These are phyloP conservation scores for Alauda arvensis DNA, from an alignment of 2,797 vertebrate species.

Conservation along the genomic window DNA sequence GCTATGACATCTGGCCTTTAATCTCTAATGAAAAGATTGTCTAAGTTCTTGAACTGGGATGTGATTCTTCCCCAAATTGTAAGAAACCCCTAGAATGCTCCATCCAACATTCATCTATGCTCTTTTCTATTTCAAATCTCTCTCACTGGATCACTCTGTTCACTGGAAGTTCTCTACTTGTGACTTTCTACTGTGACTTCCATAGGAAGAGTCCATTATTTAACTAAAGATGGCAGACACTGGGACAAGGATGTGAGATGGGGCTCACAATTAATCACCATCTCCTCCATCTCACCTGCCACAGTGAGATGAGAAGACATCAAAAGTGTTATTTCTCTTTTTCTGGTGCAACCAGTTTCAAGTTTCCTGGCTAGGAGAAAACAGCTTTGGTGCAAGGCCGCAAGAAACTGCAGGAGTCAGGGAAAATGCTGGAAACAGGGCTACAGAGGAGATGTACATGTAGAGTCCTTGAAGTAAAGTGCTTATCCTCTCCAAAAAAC, in stretches of 20 bases:
- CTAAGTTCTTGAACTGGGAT: not conserved
- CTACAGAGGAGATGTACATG: not conserved
- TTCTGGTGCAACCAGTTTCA: not conserved
- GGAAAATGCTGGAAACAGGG: not conserved
- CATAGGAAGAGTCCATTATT: not conserved
- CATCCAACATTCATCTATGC: not conserved
- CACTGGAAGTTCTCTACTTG: not conserved
- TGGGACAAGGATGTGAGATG: not conserved
- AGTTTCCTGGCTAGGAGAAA: not conserved
- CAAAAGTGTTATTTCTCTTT: not conserved
- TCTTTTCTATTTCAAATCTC: not conserved
- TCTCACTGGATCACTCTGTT: not conserved
- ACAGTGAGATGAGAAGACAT: not conserved
- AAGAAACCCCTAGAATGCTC: not conserved
- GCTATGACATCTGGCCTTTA: not conserved
- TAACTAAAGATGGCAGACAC: not conserved
- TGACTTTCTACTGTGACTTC: not conserved
- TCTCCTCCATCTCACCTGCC: not conserved
- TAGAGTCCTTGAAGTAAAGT: not conserved
- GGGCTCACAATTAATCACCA: not conserved
- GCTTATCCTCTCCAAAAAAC: not conserved
- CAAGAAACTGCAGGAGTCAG: not conserved
- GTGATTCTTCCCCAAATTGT: not conserved
- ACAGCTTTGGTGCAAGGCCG: not conserved
- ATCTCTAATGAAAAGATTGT: not conserved